These are phyloP conservation scores for Gobio gobio DNA, from an alignment of 2,113 vertebrate genomes.

Conservation along the genomic window DNA sequence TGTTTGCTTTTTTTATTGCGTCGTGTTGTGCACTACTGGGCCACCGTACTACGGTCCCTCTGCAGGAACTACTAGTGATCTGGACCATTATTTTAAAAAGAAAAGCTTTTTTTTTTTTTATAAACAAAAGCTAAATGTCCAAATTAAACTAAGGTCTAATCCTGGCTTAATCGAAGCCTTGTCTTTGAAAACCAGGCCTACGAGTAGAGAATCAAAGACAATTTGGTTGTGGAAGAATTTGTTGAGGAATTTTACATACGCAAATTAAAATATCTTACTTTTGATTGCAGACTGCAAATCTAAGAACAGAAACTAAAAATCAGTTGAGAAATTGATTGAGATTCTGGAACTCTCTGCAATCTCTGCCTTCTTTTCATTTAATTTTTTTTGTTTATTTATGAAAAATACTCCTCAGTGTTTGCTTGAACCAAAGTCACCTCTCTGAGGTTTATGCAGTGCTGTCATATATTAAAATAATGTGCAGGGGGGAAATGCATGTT, in stretches of 20 bases:
- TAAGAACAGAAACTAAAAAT: too few relatives aligned
- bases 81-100: too few relatives aligned
- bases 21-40: too few relatives aligned
- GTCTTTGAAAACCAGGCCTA: too few relatives aligned
- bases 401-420: not conserved
- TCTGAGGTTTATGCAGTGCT: not conserved
- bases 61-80: too few relatives aligned
- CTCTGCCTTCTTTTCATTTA: not conserved
- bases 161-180: too few relatives aligned
- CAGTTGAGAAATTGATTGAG: not conserved
- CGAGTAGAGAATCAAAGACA: not conserved
- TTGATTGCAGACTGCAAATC: not conserved
- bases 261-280: not conserved
- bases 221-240: not conserved
- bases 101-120: too few relatives aligned
- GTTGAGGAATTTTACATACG: not conserved
- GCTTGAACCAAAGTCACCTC: not conserved
- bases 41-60: too few relatives aligned
- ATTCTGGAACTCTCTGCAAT: not conserved
- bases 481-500: not conserved
- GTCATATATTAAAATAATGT: conserved; percentile 24
- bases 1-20: too few relatives aligned
- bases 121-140: too few relatives aligned
- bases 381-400: not conserved
- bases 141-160: too few relatives aligned